A percentile compares a stretch with the other conserved stretches of the same genome.
phyloP scores from a whole-genome alignment of 2,888 invertebrate genomes.

The Meghimatium bilineatum region DNA sequence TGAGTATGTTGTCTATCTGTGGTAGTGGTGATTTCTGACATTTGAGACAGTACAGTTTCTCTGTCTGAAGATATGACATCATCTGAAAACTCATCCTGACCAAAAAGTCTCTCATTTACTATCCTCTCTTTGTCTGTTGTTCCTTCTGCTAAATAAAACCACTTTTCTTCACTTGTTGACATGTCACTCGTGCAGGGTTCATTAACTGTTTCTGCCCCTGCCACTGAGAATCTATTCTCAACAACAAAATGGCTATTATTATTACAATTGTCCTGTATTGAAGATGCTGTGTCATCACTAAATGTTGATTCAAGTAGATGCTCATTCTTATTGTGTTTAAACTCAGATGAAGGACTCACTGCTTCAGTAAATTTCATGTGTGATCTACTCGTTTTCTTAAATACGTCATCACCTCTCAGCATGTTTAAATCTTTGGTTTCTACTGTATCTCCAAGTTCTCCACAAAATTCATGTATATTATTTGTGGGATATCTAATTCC shows the following conservation, averaged over 20 bases:
- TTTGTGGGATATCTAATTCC: slow-evolving; percentile 23
- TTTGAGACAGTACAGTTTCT: neutral
- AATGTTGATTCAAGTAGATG: neutral
- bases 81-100: neutral
- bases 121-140: neutral
- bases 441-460: neutral
- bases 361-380: neutral
- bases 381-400: neutral
- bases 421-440: slow-evolving; percentile 5
- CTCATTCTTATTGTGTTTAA: neutral
- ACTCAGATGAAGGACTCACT: neutral
- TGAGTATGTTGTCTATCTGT: neutral
- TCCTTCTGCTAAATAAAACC: neutral
- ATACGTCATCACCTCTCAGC: too few species aligned
- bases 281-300: neutral
- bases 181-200: neutral
- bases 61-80: neutral
- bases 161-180: neutral
- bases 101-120: neutral
- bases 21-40: neutral
- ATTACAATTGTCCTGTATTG: neutral
- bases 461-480: neutral
- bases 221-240: neutral
- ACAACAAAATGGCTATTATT: neutral
- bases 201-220: neutral